These are phyloP conservation scores for Drosophila kikkawai DNA, from an alignment of 1,140 invertebrate species.

Conservation along the genomic window DNA sequence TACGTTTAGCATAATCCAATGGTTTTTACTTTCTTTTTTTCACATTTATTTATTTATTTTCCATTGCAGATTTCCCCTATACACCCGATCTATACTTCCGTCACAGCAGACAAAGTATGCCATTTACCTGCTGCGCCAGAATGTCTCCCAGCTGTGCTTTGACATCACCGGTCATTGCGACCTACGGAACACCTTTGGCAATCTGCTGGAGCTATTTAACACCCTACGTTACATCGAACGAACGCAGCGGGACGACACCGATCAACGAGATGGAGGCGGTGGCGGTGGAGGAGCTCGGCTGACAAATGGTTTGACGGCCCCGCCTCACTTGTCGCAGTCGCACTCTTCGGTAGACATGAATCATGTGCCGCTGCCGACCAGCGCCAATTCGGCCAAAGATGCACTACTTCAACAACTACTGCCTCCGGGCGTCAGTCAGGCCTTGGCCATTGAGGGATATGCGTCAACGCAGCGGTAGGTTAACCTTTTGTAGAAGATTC, in stretches of 20 bases:
- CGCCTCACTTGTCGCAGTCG: constrained; percentile 64
- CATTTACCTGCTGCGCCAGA: constrained; percentile 95
- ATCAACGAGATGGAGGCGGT: constrained; percentile 25
- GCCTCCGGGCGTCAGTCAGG: constrained; percentile 60
- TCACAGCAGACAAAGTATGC: constrained; percentile 92
- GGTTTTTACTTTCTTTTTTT: not conserved
- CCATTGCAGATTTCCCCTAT: constrained; percentile 91
- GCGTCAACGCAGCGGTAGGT: constrained; percentile 72
- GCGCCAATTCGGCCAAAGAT: constrained; percentile 62
- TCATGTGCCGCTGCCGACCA: constrained; percentile 69
- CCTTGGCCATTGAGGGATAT: constrained; percentile 69
- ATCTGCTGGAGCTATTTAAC: constrained; percentile 87
- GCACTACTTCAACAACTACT: constrained; percentile 64
- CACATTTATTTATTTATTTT: not conserved
- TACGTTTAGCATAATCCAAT: constrained; percentile 84
- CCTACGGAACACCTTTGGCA: constrained; percentile 90
- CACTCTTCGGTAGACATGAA: constrained; percentile 81
- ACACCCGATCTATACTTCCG: constrained; percentile 88
- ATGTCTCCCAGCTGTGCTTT: constrained; percentile 93
- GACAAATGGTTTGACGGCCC: constrained; percentile 54
- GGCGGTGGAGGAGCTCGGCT: constrained; percentile 19
- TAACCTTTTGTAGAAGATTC: not conserved
- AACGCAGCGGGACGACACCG: constrained; percentile 50
- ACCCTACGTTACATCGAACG: constrained; percentile 69
- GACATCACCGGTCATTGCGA: constrained; percentile 90